Percentiles rank a stretch among this genome's conserved stretches.
These are phyloP conservation scores for Neoascia interrupta DNA, from an alignment of 2,888 invertebrate species.

Conservation along the genomic window DNA sequence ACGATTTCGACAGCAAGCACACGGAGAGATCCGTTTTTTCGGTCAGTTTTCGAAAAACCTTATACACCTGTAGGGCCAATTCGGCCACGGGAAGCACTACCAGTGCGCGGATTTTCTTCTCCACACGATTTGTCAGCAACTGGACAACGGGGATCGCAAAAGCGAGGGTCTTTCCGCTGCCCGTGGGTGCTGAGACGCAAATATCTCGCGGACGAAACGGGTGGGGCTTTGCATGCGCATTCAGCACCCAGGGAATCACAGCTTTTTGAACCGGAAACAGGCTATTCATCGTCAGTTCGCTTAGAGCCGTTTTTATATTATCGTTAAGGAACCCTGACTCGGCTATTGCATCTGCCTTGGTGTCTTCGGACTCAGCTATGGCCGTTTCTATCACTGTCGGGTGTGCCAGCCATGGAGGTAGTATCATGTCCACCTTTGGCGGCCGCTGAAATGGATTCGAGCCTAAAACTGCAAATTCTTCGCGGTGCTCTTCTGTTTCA, in stretches of 20 bases:
- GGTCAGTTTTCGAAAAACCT: conserved; percentile 88
- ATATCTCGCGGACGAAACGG: conserved; percentile 90
- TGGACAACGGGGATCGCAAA: conserved; percentile 96
- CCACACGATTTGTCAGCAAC: conserved; percentile 83
- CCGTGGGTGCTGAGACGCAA: conserved; percentile 98
- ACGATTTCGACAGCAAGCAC: conserved; percentile 85
- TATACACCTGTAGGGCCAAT: conserved; percentile 92
- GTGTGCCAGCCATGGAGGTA: conserved; percentile 93
- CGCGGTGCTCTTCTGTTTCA: conserved; percentile 46
- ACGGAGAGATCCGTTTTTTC: conserved; percentile 85
- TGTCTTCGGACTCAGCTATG: conserved; percentile 81
- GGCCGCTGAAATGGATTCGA: conserved; percentile 83
- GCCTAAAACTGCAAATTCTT: conserved; percentile 82
- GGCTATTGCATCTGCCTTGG: conserved; percentile 81
- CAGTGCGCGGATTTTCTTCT: conserved; percentile 88
- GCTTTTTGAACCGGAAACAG: conserved; percentile 92
- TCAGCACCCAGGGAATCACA: conserved; percentile 88
- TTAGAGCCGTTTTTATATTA: conserved; percentile 83
- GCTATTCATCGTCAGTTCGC: conserved; percentile 85
- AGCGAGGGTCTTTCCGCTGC: conserved; percentile 97
- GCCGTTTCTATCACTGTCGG: conserved; percentile 89
- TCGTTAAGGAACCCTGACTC: conserved; percentile 82
- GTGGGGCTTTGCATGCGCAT: conserved; percentile 82
- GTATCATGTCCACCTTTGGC: conserved; percentile 84
- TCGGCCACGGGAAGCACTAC: conserved; percentile 96